These are phyloP conservation scores for Stomorhina lunata DNA, from an alignment of 2,888 invertebrate species.

Conservation along the genomic window DNA sequence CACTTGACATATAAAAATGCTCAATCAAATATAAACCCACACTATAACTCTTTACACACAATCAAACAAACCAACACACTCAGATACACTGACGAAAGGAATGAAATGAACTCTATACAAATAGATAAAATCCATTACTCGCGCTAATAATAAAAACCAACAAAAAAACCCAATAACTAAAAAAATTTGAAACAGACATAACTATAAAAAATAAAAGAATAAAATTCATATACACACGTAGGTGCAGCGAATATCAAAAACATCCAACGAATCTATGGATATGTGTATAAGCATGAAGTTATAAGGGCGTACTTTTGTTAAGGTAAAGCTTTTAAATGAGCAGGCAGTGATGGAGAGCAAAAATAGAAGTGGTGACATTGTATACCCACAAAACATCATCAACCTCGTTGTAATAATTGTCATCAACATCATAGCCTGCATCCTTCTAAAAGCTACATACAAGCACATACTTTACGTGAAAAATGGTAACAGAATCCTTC, in stretches of 20 bases:
- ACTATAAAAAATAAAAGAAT: background rate
- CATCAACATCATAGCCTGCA: constrained; percentile 28
- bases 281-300: no score
- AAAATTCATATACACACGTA: background rate
- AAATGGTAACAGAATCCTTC: constrained; percentile 4
- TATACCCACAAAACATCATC: constrained; percentile 45
- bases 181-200: background rate
- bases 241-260: constrained; percentile 5
- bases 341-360: background rate
- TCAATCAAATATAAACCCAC: constrained; percentile 46
- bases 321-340: constrained; percentile 21
- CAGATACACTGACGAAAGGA: background rate
- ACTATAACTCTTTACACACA: background rate
- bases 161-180: constrained; percentile 27
- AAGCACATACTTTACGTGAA: background rate
- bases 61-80: background rate
- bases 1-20: constrained; percentile 28
- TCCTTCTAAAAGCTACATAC: constrained; percentile 8
- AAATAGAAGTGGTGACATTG: constrained; percentile 8
- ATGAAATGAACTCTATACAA: constrained; percentile 26
- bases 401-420: constrained; percentile 37
- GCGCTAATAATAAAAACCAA: constrained; percentile 53
- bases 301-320: constrained; percentile 36
- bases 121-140: constrained; percentile 61
- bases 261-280: background rate